Conservation (phyloP, 2,113 vertebrate genomes). For the Cettia cetti region DNA sequence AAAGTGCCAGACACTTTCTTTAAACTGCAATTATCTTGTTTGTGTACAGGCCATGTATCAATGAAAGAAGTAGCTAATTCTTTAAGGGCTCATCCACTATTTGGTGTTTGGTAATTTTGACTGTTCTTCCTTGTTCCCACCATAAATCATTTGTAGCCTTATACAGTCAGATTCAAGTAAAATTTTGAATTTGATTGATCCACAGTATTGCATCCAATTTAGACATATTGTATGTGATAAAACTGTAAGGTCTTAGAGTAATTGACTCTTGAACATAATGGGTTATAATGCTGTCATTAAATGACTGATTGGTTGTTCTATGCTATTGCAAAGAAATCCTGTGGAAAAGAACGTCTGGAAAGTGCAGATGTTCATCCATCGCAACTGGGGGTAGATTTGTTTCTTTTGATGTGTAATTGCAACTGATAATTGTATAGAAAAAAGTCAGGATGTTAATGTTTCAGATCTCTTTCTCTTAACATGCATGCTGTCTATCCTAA, state of each 20-base stretch:
- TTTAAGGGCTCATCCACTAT: conserved; percentile 21
- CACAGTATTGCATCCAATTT: conserved; percentile 45
- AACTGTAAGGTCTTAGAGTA: conserved; percentile 55
- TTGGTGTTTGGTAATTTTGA: conserved; percentile 8
- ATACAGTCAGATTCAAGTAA: conserved; percentile 3
- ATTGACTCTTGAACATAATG: conserved; percentile 67
- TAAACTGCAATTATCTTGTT: conserved; percentile 40
- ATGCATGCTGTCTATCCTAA: neutral
- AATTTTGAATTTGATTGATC: conserved; percentile 61
- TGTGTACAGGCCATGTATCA: neutral
- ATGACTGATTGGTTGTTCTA: conserved; percentile 56
- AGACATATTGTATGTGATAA: conserved; percentile 60
- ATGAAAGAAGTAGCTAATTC: conserved; percentile 37
- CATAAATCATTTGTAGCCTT: neutral
- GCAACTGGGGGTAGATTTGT: conserved; percentile 57
- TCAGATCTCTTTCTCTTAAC: conserved; percentile 9
- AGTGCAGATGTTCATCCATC: conserved; percentile 62
- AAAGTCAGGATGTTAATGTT: conserved; percentile 11
- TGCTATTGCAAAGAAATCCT: conserved; percentile 53
- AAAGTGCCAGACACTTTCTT: conserved; percentile 32
- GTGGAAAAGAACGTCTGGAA: conserved; percentile 47
- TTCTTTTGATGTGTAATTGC: conserved; percentile 67
- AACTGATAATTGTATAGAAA: conserved; percentile 52
- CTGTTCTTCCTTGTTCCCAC: neutral
- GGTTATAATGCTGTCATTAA: conserved; percentile 63